Conservation (phyloP, 2,888 invertebrate species). For the Phortica magna region DNA sequence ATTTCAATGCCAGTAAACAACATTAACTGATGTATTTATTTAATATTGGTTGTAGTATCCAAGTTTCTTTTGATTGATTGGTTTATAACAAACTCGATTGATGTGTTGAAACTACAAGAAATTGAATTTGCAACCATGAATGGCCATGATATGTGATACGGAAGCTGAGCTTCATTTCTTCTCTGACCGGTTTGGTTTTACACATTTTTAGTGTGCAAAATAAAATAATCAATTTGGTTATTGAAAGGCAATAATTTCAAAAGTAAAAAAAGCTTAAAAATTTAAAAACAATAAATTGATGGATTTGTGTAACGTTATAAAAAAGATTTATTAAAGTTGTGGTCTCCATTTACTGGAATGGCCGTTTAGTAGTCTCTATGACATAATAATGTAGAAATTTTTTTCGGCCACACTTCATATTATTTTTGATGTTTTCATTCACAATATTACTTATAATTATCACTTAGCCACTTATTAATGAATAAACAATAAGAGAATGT, state of each 20-base stretch:
- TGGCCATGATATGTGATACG: slow-evolving; percentile 23
- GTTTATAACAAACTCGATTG: slow-evolving; percentile 63
- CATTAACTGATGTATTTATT: not conserved
- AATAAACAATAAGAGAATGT: too few species aligned
- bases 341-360: slow-evolving; percentile 53
- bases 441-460: not conserved
- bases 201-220: not conserved
- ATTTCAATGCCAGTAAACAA: not conserved
- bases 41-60: not conserved
- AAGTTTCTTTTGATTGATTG: slow-evolving; percentile 42
- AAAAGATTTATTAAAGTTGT: slow-evolving; percentile 63
- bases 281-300: slow-evolving; percentile 59
- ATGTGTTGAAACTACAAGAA: slow-evolving; percentile 48
- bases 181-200: slow-evolving; percentile 37
- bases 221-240: not conserved
- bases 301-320: slow-evolving; percentile 57
- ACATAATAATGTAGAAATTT: too few species aligned
- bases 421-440: not conserved
- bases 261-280: slow-evolving; percentile 37
- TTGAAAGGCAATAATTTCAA: not conserved
- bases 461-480: too few species aligned
- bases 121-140: not conserved
- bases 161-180: slow-evolving; percentile 42
- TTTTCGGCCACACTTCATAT: too few species aligned
- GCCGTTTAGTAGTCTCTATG: too few species aligned